Conservation (phyloP, 2,797 vertebrate genomes). For the Momotus momota region DNA sequence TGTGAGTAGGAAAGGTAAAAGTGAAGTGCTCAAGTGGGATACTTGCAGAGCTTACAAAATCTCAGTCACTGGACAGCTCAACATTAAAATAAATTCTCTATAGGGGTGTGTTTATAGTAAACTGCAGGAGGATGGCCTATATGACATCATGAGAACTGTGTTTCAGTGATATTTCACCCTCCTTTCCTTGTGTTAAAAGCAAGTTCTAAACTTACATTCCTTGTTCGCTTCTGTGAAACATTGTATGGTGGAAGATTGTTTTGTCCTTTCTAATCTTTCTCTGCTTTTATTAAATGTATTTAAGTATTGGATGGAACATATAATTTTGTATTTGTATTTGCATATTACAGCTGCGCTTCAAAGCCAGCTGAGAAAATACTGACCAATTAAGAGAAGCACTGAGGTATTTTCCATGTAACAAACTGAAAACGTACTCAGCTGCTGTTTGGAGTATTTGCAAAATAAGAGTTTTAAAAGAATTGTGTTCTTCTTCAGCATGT, state of each 20-base stretch:
- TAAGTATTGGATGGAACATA: not conserved
- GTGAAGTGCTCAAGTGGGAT: not conserved
- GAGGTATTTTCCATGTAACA: not conserved
- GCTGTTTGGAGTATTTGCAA: not conserved
- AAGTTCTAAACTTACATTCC: not conserved
- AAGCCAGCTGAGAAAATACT: not conserved
- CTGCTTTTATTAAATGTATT: not conserved
- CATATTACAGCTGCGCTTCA: not conserved
- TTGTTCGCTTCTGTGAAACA: not conserved
- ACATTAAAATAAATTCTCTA: not conserved
- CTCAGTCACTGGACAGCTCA: not conserved
- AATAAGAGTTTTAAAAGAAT: not conserved
- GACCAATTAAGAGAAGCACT: not conserved
- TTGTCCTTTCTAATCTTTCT: not conserved
- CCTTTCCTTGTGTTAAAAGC: not conserved
- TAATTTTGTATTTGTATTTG: not conserved
- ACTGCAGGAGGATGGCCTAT: not conserved
- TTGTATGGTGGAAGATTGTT: not conserved
- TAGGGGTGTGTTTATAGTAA: not conserved
- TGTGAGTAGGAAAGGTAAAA: not conserved
- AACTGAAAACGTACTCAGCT: not conserved
- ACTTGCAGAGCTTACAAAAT: not conserved
- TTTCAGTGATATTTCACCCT: not conserved
- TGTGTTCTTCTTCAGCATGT: fast-evolving
- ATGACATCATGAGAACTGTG: not conserved